Base-by-base conservation (phyloP, 2,888 invertebrate genomes). In the Beris chalybata region DNA sequence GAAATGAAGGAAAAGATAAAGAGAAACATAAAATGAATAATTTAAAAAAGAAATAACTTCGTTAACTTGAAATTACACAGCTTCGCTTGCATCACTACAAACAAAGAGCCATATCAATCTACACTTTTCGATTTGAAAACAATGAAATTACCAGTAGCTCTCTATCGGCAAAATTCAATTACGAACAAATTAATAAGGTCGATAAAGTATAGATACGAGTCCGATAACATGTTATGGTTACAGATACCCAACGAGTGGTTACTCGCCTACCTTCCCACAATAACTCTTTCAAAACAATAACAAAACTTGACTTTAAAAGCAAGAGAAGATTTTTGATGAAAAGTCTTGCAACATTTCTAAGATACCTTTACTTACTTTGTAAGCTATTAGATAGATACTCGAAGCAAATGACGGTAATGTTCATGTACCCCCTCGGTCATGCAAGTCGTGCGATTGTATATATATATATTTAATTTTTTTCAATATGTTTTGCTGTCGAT, bases 361-460 rank as follows among this genome's bases (percentile, higher is more conserved):
- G 32, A 31, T 29, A 29, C 3, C 29, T 45, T 58, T 5, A 11
- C 11, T 58, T 58, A 47, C 58, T 58, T 58, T 15, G 38, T 58
- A 15, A n/a, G 45, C 22, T 38, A 38, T 38, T 38, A 38, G 29
- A 11, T 44, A 44, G 12, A 12, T 15, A 13, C 22, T 22, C 5
- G 15, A 9, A 44, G 45, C 48, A 54, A 30, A 45, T 54, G 48
- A 55, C 64, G 55, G 47, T 65, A 55, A 56, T 56, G 64, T 45
- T 65, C 64, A 65, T n/a, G 55, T 48, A 55, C 56, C 64, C 64
- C 64, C 45, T 56, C 64, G 55, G 64, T 65, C 64, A 65, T 65
- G 64, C 55, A 65, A 65, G 56, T 65, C 64, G 64, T 65, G 64
- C 64, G 48, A 65, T 55, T 32, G 44, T 47, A 56, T 65, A 22